A percentile compares a stretch with the other conserved stretches of the same genome.
These are phyloP conservation scores for Cherax destructor DNA, from an alignment of 1,140 invertebrate genomes.

Conservation along the genomic window DNA sequence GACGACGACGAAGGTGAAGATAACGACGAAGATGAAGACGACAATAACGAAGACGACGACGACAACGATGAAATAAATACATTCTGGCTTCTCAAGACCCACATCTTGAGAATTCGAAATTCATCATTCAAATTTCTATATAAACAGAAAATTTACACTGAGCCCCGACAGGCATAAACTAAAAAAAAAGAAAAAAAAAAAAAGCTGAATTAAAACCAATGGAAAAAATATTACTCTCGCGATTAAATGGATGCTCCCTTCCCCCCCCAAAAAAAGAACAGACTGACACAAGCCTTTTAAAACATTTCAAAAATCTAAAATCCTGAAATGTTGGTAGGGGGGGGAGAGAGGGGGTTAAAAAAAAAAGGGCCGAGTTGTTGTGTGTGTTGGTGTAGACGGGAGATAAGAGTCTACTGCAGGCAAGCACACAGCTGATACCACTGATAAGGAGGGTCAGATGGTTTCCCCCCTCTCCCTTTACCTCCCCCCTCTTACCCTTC, in stretches of 20 bases:
- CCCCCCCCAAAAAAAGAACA: not conserved
- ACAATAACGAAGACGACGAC: too few relatives aligned
- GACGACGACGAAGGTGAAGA: too few relatives aligned
- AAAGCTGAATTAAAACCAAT: not conserved
- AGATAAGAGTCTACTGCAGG: constrained; percentile 19
- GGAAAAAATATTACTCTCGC: constrained; percentile 9
- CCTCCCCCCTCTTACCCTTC: not conserved
- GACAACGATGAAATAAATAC: too few relatives aligned
- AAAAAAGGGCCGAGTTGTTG: not conserved
- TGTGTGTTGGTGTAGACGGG: constrained; percentile 19
- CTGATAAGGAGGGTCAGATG: constrained; percentile 9
- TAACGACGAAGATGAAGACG: too few relatives aligned
- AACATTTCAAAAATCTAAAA: not conserved
- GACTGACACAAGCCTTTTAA: constrained; percentile 9
- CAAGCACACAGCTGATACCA: constrained; percentile 28
- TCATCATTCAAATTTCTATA: not conserved
- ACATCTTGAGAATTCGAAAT: not conserved
- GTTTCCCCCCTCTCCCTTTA: not conserved
- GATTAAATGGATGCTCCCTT: constrained; percentile 1
- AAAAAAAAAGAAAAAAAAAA: not conserved
- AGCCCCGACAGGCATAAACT: not conserved
- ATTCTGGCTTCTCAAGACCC: not conserved
- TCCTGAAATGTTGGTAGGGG: not conserved
- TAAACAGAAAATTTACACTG: not conserved
- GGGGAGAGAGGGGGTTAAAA: not conserved